These are phyloP conservation scores for Papilio demoleus DNA, from an alignment of 2,888 invertebrate genomes.

Conservation along the genomic window DNA sequence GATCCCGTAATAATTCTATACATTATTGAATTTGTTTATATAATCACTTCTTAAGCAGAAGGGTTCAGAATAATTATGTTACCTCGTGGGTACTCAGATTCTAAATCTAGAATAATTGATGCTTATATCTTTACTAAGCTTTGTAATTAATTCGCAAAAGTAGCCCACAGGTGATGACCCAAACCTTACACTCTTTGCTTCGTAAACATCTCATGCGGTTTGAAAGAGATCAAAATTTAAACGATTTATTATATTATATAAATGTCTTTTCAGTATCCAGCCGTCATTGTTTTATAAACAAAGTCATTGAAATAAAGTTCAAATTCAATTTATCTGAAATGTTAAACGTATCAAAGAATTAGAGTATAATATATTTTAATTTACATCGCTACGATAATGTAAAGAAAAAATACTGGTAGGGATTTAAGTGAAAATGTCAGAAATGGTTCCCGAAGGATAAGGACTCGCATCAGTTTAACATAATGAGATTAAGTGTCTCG, in stretches of 20 bases:
- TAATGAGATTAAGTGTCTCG: slow-evolving; percentile 29
- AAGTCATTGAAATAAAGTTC: too few relatives aligned
- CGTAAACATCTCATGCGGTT: too few relatives aligned
- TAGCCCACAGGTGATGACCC: too few relatives aligned
- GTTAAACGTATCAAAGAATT: not conserved
- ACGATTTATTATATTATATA: too few relatives aligned
- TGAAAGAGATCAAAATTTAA: too few relatives aligned
- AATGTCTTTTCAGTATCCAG: too few relatives aligned
- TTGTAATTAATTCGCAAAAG: too few relatives aligned
- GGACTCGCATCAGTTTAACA: slow-evolving; percentile 22
- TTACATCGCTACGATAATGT: slow-evolving; percentile 8
- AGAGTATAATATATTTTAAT: slow-evolving; percentile 3
- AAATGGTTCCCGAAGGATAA: slow-evolving; percentile 28
- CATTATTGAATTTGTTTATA: too few relatives aligned
- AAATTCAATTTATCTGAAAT: not conserved
- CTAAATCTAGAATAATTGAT: not conserved
- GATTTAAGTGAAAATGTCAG: slow-evolving; percentile 33
- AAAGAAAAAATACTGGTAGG: slow-evolving; percentile 11
- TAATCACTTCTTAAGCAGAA: not conserved
- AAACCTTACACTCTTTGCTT: too few relatives aligned
- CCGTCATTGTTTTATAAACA: too few relatives aligned
- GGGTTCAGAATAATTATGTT: not conserved
- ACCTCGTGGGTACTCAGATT: not conserved
- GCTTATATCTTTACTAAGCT: too few relatives aligned
- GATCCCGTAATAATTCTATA: too few relatives aligned